Base-by-base conservation (phyloP, 35 echinoderm and acorn worm species). In the Stichopus chloronotus region DNA sequence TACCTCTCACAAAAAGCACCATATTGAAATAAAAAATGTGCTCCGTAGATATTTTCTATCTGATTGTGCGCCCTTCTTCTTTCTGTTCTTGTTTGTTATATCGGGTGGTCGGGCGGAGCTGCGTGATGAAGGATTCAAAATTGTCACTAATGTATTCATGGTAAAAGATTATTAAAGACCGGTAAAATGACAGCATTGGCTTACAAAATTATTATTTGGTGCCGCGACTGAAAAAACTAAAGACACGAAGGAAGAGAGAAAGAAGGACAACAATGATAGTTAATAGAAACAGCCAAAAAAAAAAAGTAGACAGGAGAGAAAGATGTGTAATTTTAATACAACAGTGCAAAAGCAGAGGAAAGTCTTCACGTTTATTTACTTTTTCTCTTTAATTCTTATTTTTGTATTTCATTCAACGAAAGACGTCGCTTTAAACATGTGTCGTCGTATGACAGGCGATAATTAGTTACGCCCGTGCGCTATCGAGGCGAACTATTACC, bases 111-210 rank as follows among this genome's bases (percentile, higher is more conserved):
- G 52, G 80, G 55, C 24, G 43, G 80, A 53, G 21, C 54, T 9
- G 17, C 19, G 16, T 85, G 82, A 85, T 85, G 14, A 58, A 56
- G 55, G 55, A 56, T 56, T 17, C 22, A 58, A 85, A 85, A 85
- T 55, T 56, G 82, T 85, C 82, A 72, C 14, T 85, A 85, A 85
- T 85, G 82, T 85, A 85, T 85, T 85, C 58, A 85, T 85, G 82
- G 58, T 85, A 85, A 85, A 85, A 23, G 58, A 85, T 22, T 85
- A 85, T 58, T 55, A 85, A 58, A 85, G 55, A 85, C 12, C 16
- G 17, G 54, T 85, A 85, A 85, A 85, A 85, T 55, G 82, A 85
- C 82, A 85, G 82, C 82, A 85, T 57, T 58, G 58, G 13, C 5
- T 19, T 20, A 21, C 55, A 57, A 58, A 85, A 58, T 53, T 52